phyloP scores from a whole-genome alignment of 1,140 invertebrate genomes.

The Lordiphosa mommai region DNA sequence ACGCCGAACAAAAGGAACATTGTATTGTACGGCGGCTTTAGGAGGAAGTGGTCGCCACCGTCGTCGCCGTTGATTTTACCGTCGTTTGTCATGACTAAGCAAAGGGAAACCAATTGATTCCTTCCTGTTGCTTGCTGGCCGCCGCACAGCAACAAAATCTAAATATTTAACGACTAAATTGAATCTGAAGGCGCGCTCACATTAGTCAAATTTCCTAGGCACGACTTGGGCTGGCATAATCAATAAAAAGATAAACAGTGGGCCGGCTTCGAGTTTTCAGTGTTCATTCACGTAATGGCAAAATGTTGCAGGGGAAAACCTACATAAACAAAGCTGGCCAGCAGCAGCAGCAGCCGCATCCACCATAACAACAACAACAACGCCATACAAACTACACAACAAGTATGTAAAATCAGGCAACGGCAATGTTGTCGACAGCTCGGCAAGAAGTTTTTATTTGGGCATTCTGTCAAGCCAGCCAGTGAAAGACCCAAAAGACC shows the following conservation, averaged over 20 bases:
- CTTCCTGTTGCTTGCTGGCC: constrained; percentile 51
- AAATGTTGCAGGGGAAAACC: constrained; percentile 56
- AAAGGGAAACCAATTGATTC: constrained; percentile 71
- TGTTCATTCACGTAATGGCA: constrained; percentile 59
- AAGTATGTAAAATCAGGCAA: not conserved
- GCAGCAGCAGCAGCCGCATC: constrained; percentile 9
- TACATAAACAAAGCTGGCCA: constrained; percentile 3
- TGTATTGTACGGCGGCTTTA: constrained; percentile 13
- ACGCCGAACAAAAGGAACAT: constrained; percentile 56
- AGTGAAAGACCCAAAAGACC: constrained; percentile 22
- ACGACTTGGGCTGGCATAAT: constrained; percentile 59
- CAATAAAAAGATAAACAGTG: constrained; percentile 72
- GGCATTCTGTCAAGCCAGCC: constrained; percentile 43
- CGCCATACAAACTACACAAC: constrained; percentile 7
- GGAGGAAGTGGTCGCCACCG: constrained; percentile 48
- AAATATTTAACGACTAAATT: constrained; percentile 77
- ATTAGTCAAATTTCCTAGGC: constrained; percentile 66
- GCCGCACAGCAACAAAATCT: constrained; percentile 54
- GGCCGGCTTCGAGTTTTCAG: constrained; percentile 27
- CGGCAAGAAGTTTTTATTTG: constrained; percentile 50
- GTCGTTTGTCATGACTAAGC: constrained; percentile 54
- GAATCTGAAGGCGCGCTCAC: constrained; percentile 64
- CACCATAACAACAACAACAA: constrained; percentile 19
- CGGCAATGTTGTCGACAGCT: constrained; percentile 22
- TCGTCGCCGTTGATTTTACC: constrained; percentile 3